Evolutionary conservation across 2,113 vertebrate genomes (phyloP).

Genomic region (Hippocampus comes): DNA sequence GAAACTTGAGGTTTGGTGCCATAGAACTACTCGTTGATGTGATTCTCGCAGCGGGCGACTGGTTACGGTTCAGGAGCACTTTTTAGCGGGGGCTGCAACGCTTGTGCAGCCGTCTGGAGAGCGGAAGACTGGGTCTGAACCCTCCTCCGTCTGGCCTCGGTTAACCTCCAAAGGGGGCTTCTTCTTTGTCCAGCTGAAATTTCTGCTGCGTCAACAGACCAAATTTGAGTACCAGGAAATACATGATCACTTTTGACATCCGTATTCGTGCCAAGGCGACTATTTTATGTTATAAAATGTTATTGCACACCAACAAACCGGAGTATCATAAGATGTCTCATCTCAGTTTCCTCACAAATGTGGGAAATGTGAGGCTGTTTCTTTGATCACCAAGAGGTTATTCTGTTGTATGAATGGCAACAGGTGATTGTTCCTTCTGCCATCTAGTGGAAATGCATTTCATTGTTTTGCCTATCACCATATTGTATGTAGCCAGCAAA

Average conservation of each 20-base stretch:
- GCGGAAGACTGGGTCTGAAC: slow-evolving; percentile 53
- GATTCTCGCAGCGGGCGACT: background rate
- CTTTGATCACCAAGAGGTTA: background rate
- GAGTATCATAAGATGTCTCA: background rate
- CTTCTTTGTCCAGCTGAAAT: slow-evolving; percentile 85
- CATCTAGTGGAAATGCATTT: background rate
- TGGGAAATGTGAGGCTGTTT: background rate
- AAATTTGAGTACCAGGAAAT: slow-evolving; percentile 73
- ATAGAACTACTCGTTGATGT: background rate
- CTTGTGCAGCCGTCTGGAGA: slow-evolving; percentile 43
- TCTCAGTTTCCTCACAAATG: background rate
- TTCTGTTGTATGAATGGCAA: background rate
- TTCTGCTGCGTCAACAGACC: slow-evolving; percentile 95
- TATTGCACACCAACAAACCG: background rate
- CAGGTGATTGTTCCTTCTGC: background rate
- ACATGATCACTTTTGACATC: slow-evolving; percentile 49
- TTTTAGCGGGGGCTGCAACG: slow-evolving; percentile 15
- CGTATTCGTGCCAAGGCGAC: background rate
- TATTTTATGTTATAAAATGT: background rate
- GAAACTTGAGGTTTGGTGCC: background rate
- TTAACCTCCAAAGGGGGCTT: slow-evolving; percentile 85
- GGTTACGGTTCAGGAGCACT: background rate
- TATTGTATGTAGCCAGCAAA: background rate
- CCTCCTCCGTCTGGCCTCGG: slow-evolving; percentile 62
- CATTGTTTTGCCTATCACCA: background rate